Base-by-base conservation (phyloP, 2,888 invertebrate species). In the Lasioglossum calceatum region DNA sequence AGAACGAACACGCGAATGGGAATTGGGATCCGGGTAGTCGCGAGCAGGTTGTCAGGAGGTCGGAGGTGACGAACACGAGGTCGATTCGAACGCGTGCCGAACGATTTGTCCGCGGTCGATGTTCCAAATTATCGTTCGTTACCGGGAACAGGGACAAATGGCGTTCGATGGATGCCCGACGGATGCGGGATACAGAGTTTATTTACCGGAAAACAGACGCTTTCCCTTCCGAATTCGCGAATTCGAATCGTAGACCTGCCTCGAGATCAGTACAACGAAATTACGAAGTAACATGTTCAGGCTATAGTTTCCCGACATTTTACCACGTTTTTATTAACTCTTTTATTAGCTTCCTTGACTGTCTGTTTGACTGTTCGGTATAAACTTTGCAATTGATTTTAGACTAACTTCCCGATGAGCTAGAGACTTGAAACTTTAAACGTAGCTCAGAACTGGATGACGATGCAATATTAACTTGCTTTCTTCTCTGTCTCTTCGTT, bases 111-210 rank as follows among this genome's bases (percentile, higher is more conserved):
- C 70, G 39, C 23, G 70, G 70, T 70, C 70, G 70, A 39, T 39
- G 70, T 39, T 70, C 39, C 39, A 39, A 36, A 70, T 70, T 70
- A 39, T 4, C 70, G 39, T 70, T 70, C 70, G 70, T 70, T 70
- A 10, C 4, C 23, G 39, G 36, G 39, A 70, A 39, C 70, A 39
- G 36, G 39, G 70, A 70, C 39, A 70, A 70, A 39, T 23, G 39
- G 23, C 39, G 19, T 39, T 23, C 70, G 39, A 39, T 12, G 39
- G 10, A 70, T 19, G 70, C 10, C 23, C 10, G 23, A 16, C 27
- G 7, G 12, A 23, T 8, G 50, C 50, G 23, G 50, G 8, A 54
- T 23, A 4, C 23, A 4, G 10, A 39, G 36, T 70, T 39, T 19
- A 70, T 39, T 70, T 8, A 39, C 39, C 70, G 10, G 23, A 4